Base-by-base conservation (phyloP, 2,888 invertebrate species). In the Caenorhabditis auriculariae region DNA sequence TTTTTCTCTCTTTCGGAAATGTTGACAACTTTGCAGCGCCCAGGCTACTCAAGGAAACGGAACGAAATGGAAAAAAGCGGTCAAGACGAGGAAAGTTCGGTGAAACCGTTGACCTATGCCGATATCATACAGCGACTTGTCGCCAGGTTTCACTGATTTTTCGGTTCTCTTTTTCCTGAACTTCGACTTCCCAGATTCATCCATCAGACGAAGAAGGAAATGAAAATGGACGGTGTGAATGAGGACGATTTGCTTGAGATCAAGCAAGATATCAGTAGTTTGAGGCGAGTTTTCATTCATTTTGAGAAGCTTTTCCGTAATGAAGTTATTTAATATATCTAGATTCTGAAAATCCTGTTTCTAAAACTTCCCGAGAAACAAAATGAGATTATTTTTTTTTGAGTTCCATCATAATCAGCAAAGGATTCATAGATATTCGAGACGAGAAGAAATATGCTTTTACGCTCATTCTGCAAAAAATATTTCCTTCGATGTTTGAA, bases 201-300 rank as follows among this genome's bases (percentile, higher is more conserved):
- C 26, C 72, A 72, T 60, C 72, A 65, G 60, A 82, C 83, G 29
- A 85, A 85, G 81, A 85, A 85, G 65, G 83, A 85, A 56, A 82
- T 83, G 75, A 81, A 85, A 47, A 84, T 85, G 80, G 85, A 85
- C 69, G 85, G 85, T 3, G 85, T 86, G 19, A 86, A 85, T 69
- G 86, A 86, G 73, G 86, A 86, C 63, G 86, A 86, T 68, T 68
- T 86, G 24, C 76, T 85, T 28, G 86, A 86, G 74, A 86, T 86
- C 48, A 86, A 86, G 75, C 86, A 86, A 69, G 86, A 86, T 64
- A 86, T 86, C 19, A 85, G 85, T 21, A 85, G 85, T 76, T 79
- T 86, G 19, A 81, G 86, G 85, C 85, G 23, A 24, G 50, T 9
- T 17, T 19, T 19, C 15, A 27, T 37, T 7, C 23, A 23, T 17